Conservation (phyloP, 2,888 invertebrate species). For the Dicycla oo region DNA sequence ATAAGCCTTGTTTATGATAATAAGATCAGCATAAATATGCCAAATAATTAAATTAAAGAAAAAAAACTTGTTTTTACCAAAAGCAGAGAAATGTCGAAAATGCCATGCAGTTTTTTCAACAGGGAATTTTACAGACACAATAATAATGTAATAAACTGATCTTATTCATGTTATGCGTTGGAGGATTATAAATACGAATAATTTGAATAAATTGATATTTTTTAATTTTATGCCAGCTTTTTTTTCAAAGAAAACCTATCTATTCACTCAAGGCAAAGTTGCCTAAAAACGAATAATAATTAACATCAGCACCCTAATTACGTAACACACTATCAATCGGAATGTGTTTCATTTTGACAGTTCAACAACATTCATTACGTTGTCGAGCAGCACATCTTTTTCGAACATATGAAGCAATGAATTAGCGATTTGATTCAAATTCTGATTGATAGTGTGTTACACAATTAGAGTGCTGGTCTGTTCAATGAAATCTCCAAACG, state of each 20-base stretch:
- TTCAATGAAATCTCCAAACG: not conserved
- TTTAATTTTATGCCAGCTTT: conserved; percentile 12
- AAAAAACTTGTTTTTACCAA: not conserved
- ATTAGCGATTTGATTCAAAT: no score
- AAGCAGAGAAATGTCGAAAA: not conserved
- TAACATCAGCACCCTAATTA: no score
- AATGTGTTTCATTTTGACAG: no score
- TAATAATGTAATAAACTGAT: conserved; percentile 19
- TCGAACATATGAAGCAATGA: no score
- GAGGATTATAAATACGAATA: conserved; percentile 19
- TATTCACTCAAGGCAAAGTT: not conserved
- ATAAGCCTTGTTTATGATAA: not conserved
- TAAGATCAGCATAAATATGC: conserved; percentile 31
- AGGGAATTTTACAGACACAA: conserved; percentile 14
- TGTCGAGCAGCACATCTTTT: no score
- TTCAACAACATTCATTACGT: no score
- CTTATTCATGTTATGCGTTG: conserved; percentile 20
- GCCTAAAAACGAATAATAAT: not conserved
- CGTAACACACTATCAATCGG: no score
- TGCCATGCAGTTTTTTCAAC: not conserved
- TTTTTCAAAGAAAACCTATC: conserved; percentile 7
- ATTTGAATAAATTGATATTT: conserved; percentile 49
- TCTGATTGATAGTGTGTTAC: no score
- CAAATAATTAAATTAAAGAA: conserved; percentile 4
- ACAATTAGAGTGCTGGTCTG: no score